Base-by-base conservation (phyloP, 2,888 invertebrate species). In the Lepidochrysops patricia region DNA sequence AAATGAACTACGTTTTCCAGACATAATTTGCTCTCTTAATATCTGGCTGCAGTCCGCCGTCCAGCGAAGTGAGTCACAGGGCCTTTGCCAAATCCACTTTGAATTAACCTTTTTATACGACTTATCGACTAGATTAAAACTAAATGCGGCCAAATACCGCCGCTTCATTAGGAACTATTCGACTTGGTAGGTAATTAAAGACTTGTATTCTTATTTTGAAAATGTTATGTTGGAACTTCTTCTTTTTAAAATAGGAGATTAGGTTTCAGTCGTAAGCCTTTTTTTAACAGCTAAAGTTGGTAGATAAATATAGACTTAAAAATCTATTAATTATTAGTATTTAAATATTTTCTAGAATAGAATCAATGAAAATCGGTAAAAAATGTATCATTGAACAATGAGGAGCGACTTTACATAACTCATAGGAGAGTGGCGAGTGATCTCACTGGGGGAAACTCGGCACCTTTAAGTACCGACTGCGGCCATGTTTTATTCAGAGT, bases 61-160 rank as follows among this genome's bases (percentile, higher is more conserved):
- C 70, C 67, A 70, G 67, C 68, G 58, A 52, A 57, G 62, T 56
- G 62, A 58, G 58, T 58, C 57, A 56, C 37, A 59, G 27, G 64
- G 48, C 64, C 70, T 69, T 64, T 75, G 75, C 79, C 75, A 77
- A 78, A 80, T 79, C 77, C 75, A 77, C 75, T 80, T 76, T 75
- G 64, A 67, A 69, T 66, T 71, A 68, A 72, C 68, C 66, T 63
- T 64, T 63, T 61, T 63, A 64, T 62, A 68, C 71, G 71, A 73
- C 69, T 76, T 74, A 76, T 74, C 68, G 68, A 25, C 37, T 43
- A 65, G 68, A 68, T 71, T 71, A 69, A 67, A 60, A 61, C 64
- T 32, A 27, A 65, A 62, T 60, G 50, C 54, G 50, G 43, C 43
- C 43, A 43, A 19, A 43, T 43, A 43, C 43, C 50, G 50, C 50